These are phyloP conservation scores for Apocheima hispidaria DNA, from an alignment of 2,888 invertebrate genomes.

Conservation along the genomic window DNA sequence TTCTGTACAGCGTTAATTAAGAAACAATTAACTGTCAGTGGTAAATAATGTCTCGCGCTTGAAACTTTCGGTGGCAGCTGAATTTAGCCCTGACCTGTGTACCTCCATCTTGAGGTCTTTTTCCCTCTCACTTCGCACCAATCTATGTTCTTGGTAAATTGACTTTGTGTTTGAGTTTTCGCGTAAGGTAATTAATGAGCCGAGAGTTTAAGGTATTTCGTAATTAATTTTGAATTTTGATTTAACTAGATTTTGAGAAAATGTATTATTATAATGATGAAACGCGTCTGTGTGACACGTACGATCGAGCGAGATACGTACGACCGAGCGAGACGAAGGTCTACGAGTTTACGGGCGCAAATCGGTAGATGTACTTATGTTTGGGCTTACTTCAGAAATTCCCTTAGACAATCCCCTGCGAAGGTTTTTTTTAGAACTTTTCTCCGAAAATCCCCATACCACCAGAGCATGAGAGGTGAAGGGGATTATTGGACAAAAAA, in stretches of 20 bases:
- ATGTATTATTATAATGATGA: background rate
- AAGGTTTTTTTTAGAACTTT: too few species aligned
- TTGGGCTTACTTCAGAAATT: too few species aligned
- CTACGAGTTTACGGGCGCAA: too few species aligned
- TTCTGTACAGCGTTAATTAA: conserved; percentile 46
- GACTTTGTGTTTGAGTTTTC: conserved; percentile 61
- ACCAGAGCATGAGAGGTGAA: too few species aligned
- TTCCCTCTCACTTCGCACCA: conserved; percentile 5
- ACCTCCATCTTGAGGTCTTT: conserved; percentile 37
- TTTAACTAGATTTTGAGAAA: conserved; percentile 5
- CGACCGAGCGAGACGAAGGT: too few species aligned
- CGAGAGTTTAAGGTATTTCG: conserved; percentile 38
- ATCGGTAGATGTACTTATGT: too few species aligned
- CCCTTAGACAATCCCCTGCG: too few species aligned
- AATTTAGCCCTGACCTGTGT: conserved; percentile 31
- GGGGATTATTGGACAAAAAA: too few species aligned
- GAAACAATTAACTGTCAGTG: conserved; percentile 48
- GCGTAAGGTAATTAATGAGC: conserved; percentile 58
- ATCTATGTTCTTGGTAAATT: conserved; percentile 53
- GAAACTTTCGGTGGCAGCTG: conserved; percentile 42
- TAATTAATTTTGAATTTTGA: conserved; percentile 33
- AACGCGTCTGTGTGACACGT: background rate
- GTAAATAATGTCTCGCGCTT: conserved; percentile 45
- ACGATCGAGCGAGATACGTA: too few species aligned
- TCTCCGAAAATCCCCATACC: too few species aligned